Evolutionary conservation across 2,113 vertebrate species (phyloP).

Genomic region (Cinclus cinclus): DNA sequence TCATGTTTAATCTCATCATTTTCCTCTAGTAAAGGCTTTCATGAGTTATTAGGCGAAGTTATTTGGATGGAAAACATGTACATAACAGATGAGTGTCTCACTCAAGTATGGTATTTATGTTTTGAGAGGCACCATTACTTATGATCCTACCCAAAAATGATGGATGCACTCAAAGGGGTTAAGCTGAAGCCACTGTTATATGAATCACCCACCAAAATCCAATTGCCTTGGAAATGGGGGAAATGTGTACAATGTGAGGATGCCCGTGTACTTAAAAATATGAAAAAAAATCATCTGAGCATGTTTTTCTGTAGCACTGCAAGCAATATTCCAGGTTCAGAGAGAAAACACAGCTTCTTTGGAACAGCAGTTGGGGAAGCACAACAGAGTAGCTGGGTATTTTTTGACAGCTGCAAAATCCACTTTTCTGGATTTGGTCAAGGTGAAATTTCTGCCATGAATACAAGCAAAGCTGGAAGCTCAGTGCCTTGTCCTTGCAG

Average conservation of each 20-base stretch:
- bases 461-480: background rate
- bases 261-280: conserved; percentile 6
- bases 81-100: conserved; percentile 26
- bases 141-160: conserved; percentile 37
- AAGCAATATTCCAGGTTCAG: background rate
- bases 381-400: fast-evolving
- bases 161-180: conserved; percentile 34
- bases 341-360: background rate
- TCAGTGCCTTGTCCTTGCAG: background rate
- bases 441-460: background rate
- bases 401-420: background rate
- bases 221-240: background rate
- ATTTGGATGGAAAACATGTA: conserved; percentile 13
- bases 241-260: conserved; percentile 39
- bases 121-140: conserved; percentile 30
- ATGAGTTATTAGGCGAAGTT: background rate
- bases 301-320: conserved; percentile 6
- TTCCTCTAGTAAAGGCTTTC: conserved; percentile 1
- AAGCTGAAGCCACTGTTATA: conserved; percentile 43
- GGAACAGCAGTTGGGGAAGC: background rate
- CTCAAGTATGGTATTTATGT: conserved; percentile 3
- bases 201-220: background rate
- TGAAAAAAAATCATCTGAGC: conserved; percentile 7
- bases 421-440: background rate
- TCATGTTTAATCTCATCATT: conserved; percentile 28